Evolutionary conservation across 2,113 vertebrate species (phyloP), one percentile per base, ranked within the genome.

Genomic region (Macrotus californicus): DNA sequence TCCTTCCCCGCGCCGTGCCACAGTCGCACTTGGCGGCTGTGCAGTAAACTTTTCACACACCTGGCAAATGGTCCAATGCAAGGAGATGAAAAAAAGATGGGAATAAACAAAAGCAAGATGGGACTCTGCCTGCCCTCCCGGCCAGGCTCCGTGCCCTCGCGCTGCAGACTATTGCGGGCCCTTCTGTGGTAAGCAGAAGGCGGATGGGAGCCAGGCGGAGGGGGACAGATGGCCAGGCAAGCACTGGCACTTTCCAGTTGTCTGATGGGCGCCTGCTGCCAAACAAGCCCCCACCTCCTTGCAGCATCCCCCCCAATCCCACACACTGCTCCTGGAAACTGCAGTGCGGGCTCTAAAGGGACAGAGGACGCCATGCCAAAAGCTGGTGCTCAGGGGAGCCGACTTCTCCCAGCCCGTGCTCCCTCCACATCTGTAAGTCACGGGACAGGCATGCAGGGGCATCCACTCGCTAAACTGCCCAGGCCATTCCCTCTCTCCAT

Each of bases 191-290:
- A 48, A 98, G 98, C 98, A 98, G 98, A 98, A 98, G 97, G 97
- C 94, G 96, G 98, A 91, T 31, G 50, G 94, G 96, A 97, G 96
- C 97, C 88, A 61, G 94, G 9, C 96, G 4, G 96, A 95, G 96
- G 95, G 94, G 97, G 98, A 98, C 98, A 98, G 98, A 98, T 98
- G 98, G 98, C 96, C 96, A 26, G 81, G 50, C 31, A 94, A 93
- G 96, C 70, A 70, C 98, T 95, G 93, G 59, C 95, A 97, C 96
- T 97, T 97, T 98, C 97, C 97, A 98, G 98, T 98, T 97, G 97
- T 96, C 97, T 97, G 91, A 98, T 93, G 96, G 97, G 93, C 85
- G 56, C 86, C 89, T 54, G 88, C 90, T 97, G 97, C 96, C 97
- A 97, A 97, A 83, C 43, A 94, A 95, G 94, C 61, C 11, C 14